These are phyloP conservation scores for Platycercus adscitus DNA, from an alignment of 2,113 vertebrate genomes.

Conservation along the genomic window DNA sequence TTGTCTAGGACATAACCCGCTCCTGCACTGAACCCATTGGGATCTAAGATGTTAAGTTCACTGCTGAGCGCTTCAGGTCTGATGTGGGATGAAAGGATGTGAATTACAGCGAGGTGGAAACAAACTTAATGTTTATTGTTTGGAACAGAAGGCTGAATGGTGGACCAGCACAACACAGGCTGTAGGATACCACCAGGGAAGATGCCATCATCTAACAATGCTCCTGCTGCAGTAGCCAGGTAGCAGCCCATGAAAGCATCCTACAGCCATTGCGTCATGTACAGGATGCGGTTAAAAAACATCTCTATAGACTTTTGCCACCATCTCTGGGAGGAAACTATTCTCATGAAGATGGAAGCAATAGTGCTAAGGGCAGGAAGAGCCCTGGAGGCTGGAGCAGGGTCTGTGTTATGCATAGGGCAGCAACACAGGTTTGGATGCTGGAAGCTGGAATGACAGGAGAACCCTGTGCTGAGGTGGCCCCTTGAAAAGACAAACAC, in stretches of 20 bases:
- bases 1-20: background rate
- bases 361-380: background rate
- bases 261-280: rapidly evolving
- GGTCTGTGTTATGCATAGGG: rapidly evolving
- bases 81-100: background rate
- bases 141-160: background rate
- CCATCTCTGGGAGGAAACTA: background rate
- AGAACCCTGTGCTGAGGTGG: background rate
- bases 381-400: background rate
- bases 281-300: background rate
- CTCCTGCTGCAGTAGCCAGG: background rate
- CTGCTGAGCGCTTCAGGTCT: background rate
- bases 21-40: background rate
- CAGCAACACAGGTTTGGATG: background rate
- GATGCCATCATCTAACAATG: background rate
- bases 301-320: background rate
- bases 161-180: rapidly evolving
- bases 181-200: background rate
- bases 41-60: background rate
- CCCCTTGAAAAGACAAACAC: background rate
- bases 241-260: background rate
- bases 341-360: background rate
- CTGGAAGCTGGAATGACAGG: background rate
- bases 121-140: background rate
- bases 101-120: background rate